Evolutionary conservation across 1,140 invertebrate genomes (phyloP).

Genomic region (Mylabris phalerata): DNA sequence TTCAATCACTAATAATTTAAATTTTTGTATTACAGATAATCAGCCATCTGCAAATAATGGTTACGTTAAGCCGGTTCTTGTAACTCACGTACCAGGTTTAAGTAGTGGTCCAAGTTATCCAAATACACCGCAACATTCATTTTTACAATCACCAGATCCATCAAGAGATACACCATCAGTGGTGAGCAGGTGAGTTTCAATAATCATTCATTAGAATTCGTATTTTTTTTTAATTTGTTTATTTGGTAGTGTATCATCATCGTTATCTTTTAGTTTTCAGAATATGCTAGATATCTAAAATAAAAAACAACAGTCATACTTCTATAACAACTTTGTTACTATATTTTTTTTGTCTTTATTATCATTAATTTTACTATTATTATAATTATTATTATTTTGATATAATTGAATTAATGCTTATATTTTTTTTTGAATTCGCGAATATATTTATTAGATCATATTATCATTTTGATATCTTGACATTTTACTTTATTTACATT

Average conservation of each 20-base stretch:
- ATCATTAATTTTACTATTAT: not conserved
- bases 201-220: conserved; percentile 3
- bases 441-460: not conserved
- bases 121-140: conserved; percentile 56
- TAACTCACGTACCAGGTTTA: conserved; percentile 75
- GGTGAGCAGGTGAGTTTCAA: conserved; percentile 50
- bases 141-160: conserved; percentile 61
- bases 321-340: not conserved
- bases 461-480: not conserved
- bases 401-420: not conserved
- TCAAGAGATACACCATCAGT: conserved; percentile 64
- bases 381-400: not conserved
- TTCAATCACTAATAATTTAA: too few relatives aligned
- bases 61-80: conserved; percentile 79
- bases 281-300: conserved; percentile 36
- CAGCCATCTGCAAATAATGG: conserved; percentile 67
- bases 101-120: conserved; percentile 52
- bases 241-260: not conserved
- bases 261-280: conserved; percentile 32
- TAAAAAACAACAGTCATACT: not conserved
- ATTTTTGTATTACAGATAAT: conserved; percentile 47
- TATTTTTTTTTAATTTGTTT: not conserved
- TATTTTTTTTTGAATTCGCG: not conserved
- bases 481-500: too few relatives aligned
- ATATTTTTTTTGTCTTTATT: not conserved